Percentiles rank a stretch among this genome's conserved stretches.
phyloP scores from a whole-genome alignment of 2,888 invertebrate genomes.

The Therioaphis trifolii region DNA sequence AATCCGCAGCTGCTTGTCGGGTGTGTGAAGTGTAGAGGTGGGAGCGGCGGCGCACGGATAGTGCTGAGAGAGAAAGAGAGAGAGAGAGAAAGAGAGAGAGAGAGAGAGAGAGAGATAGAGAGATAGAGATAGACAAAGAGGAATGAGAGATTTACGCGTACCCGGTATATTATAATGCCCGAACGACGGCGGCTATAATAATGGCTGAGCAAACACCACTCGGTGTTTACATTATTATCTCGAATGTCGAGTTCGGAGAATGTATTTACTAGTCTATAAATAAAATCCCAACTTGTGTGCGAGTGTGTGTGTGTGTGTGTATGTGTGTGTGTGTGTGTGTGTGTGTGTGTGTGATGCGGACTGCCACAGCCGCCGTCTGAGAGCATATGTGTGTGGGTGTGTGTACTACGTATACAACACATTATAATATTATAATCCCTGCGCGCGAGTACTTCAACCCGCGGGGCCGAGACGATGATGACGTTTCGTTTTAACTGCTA shows the following conservation, averaged over 20 bases:
- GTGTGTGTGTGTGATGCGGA: neutral
- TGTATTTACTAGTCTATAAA: constrained; percentile 46
- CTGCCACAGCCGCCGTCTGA: neutral
- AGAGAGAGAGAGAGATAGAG: constrained; percentile 14
- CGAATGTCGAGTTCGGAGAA: constrained; percentile 41
- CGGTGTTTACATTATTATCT: constrained; percentile 54
- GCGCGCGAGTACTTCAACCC: neutral
- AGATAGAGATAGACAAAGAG: neutral
- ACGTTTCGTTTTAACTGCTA: constrained; percentile 12
- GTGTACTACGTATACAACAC: neutral
- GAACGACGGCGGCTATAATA: constrained; percentile 24
- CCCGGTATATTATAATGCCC: constrained; percentile 43
- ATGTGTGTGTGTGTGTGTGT: neutral
- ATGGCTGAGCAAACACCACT: constrained; percentile 54
- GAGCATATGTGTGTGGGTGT: neutral
- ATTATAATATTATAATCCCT: neutral
- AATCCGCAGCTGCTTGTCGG: constrained; percentile 36
- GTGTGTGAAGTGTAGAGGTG: neutral
- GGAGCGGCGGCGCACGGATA: neutral
- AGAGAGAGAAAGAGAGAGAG: constrained; percentile 25
- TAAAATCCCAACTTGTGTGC: constrained; percentile 28
- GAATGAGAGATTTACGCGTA: constrained; percentile 37
- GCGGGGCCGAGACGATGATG: neutral
- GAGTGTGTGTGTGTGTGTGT: neutral
- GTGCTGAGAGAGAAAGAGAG: neutral